Evolutionary conservation across 1,140 invertebrate genomes (phyloP).

Genomic region (Glomeris maerens): DNA sequence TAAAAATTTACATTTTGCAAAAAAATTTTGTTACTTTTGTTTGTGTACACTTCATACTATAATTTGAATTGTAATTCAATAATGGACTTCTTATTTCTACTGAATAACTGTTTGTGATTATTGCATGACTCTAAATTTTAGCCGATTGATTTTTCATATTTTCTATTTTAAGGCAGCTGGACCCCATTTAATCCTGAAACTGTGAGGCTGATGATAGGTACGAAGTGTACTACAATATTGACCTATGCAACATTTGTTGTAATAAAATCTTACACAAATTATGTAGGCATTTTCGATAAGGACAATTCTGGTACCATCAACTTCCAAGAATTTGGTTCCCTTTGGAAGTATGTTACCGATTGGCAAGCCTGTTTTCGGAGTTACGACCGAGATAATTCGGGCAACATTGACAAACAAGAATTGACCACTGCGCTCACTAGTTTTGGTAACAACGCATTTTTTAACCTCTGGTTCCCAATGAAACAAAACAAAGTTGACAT

Average conservation of each 20-base stretch:
- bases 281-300: slow-evolving; percentile 90
- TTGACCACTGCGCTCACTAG: slow-evolving; percentile 73
- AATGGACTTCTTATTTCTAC: no score
- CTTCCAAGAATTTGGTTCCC: slow-evolving; percentile 84
- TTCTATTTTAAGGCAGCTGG: slow-evolving; percentile 55
- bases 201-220: slow-evolving; percentile 85
- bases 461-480: background rate
- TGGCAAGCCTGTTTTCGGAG: slow-evolving; percentile 92
- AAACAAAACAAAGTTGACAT: background rate
- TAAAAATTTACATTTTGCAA: no score
- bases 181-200: slow-evolving; percentile 97
- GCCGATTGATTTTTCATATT: background rate
- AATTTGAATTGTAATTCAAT: no score
- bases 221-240: slow-evolving; percentile 17
- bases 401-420: slow-evolving; percentile 86
- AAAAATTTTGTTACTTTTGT: no score
- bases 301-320: slow-evolving; percentile 75
- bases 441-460: slow-evolving; percentile 49
- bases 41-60: no score
- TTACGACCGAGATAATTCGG: slow-evolving; percentile 87
- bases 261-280: background rate
- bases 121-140: background rate
- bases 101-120: background rate
- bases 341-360: slow-evolving; percentile 98
- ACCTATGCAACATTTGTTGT: background rate